These are phyloP conservation scores for Sylvia atricapilla DNA, from an alignment of 2,113 vertebrate genomes.

Conservation along the genomic window DNA sequence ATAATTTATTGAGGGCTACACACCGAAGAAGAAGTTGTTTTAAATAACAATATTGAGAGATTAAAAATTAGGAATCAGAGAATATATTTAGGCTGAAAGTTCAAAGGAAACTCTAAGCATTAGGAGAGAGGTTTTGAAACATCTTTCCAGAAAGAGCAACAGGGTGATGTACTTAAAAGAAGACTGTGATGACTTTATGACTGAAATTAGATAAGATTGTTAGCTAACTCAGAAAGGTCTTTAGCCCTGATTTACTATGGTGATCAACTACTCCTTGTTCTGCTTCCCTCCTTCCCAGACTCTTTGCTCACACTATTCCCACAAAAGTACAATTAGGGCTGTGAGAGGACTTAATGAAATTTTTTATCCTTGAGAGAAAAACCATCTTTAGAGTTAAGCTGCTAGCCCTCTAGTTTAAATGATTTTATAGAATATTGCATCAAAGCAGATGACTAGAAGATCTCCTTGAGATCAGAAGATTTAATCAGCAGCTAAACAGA, in stretches of 20 bases:
- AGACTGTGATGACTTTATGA: neutral
- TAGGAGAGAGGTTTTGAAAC: neutral
- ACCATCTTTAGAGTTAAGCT: neutral
- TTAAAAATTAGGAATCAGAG: neutral
- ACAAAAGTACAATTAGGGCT: neutral
- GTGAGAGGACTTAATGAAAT: neutral
- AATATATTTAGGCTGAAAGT: neutral
- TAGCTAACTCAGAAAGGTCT: neutral
- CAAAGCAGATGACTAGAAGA: neutral
- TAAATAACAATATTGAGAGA: neutral
- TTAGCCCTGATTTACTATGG: neutral
- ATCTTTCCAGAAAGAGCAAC: neutral
- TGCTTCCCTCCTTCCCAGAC: neutral
- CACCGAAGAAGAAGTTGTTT: neutral
- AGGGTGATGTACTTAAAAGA: neutral
- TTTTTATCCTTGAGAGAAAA: neutral
- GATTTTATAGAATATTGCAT: neutral
- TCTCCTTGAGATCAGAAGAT: neutral
- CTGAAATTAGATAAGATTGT: neutral
- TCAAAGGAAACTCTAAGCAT: neutral
- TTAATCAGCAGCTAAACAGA: conserved; percentile 10
- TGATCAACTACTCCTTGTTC: neutral
- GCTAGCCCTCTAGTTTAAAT: neutral
- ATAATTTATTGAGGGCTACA: neutral
- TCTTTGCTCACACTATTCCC: neutral